Conservation (phyloP, 2,888 invertebrate genomes). For the Cyrtodaria siliqua region DNA sequence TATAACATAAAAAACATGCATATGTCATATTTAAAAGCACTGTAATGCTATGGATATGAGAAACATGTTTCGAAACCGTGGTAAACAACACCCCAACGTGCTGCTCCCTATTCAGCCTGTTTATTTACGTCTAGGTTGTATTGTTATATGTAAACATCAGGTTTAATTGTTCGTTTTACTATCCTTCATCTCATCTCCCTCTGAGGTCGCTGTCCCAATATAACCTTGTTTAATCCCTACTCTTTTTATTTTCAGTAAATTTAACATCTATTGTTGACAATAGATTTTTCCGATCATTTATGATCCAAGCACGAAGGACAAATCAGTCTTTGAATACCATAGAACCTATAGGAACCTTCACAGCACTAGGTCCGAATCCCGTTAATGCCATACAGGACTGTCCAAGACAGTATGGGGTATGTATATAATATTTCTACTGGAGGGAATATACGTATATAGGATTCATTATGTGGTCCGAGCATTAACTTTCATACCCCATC, state of each 20-base stretch:
- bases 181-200: too few species aligned
- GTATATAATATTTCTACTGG: conserved; percentile 6
- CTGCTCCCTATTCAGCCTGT: too few species aligned
- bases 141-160: neutral
- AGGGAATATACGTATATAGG: too few species aligned
- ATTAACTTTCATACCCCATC: too few species aligned
- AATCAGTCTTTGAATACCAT: conserved; percentile 21
- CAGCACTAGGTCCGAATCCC: conserved; percentile 25
- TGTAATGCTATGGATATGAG: too few species aligned
- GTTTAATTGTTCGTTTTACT: neutral
- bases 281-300: conserved; percentile 69
- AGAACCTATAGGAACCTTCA: conserved; percentile 57
- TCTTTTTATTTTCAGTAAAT: conserved; percentile 69
- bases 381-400: conserved; percentile 37
- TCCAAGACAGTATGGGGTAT: conserved; percentile 45
- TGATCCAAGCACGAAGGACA: conserved; percentile 70
- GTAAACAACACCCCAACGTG: too few species aligned
- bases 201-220: too few species aligned
- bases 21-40: too few species aligned
- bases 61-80: too few species aligned
- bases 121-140: too few species aligned
- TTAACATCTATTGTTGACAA: conserved; percentile 55
- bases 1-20: too few species aligned
- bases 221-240: neutral
- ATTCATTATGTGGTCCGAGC: too few species aligned